A percentile compares a stretch with the other conserved stretches of the same genome.
Evolutionary conservation across 2,888 invertebrate species (phyloP).

Genomic region (Thumatha senex): DNA sequence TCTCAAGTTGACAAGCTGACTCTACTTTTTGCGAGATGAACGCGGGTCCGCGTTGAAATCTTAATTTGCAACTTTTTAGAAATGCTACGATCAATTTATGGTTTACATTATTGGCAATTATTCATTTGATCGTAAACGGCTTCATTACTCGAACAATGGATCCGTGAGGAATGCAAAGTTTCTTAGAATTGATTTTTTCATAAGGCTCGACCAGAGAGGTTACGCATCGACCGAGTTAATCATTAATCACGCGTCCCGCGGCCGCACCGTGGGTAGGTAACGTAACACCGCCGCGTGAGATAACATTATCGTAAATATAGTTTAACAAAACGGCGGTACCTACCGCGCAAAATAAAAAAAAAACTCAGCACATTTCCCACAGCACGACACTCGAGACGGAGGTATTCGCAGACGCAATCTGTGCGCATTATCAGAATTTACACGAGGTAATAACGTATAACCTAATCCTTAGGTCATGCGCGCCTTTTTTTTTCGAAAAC

Average conservation of each 20-base stretch:
- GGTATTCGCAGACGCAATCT: slow-evolving; percentile 67
- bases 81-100: slow-evolving; percentile 60
- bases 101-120: slow-evolving; percentile 59
- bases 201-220: slow-evolving; percentile 41
- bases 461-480: slow-evolving; percentile 54
- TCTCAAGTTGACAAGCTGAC: slow-evolving; percentile 73
- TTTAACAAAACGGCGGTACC: slow-evolving; percentile 72
- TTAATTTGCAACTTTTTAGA: slow-evolving; percentile 70
- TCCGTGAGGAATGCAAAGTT: slow-evolving; percentile 38
- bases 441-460: slow-evolving; percentile 60
- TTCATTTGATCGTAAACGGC: slow-evolving; percentile 59
- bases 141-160: slow-evolving; percentile 56
- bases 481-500: slow-evolving; percentile 61
- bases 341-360: slow-evolving; percentile 64
- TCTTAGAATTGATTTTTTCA: slow-evolving; percentile 58
- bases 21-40: slow-evolving; percentile 67
- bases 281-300: slow-evolving; percentile 67
- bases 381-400: slow-evolving; percentile 64
- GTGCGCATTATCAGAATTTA: slow-evolving; percentile 76
- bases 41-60: slow-evolving; percentile 73
- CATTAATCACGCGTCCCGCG: slow-evolving; percentile 63
- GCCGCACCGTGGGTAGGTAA: slow-evolving; percentile 59
- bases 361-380: slow-evolving; percentile 54
- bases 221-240: slow-evolving; percentile 55
- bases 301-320: slow-evolving; percentile 80